Conservation (phyloP, 2,888 invertebrate genomes). For the Rotaria sp. region DNA sequence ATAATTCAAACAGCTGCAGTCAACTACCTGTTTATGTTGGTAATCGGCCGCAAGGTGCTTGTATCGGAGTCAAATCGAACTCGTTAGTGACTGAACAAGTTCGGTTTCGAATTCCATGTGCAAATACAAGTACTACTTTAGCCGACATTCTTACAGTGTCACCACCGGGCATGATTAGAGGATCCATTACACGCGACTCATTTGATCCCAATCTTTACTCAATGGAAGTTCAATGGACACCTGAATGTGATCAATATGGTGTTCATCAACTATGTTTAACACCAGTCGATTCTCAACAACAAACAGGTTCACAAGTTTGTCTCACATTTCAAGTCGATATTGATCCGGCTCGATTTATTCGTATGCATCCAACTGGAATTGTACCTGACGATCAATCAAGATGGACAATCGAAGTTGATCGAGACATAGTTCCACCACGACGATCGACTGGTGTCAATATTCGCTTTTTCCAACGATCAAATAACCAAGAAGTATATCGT, state of each 20-base stretch:
- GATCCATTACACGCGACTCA: too few species aligned
- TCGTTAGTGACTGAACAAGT: background rate
- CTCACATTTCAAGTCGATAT: background rate
- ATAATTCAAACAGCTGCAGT: too few species aligned
- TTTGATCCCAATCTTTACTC: too few species aligned
- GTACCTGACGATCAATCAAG: too few species aligned
- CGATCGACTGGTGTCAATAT: background rate
- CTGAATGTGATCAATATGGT: background rate
- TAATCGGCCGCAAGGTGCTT: background rate
- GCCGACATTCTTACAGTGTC: background rate
- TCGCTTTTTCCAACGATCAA: background rate
- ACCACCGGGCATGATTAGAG: background rate
- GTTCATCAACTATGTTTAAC: background rate
- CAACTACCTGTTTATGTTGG: background rate
- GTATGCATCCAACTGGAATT: background rate
- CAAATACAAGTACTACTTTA: background rate
- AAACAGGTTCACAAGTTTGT: background rate
- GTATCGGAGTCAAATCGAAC: background rate
- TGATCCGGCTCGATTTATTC: background rate
- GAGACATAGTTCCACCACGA: background rate
- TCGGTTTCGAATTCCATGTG: background rate
- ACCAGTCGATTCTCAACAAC: background rate
- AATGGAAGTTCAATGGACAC: background rate
- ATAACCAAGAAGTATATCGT: too few species aligned
- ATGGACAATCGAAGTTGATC: background rate